Evolutionary conservation across 37 sponge, comb jelly and placozoan genomes (phyloP).

Genomic region (Haliclona indistincta): DNA sequence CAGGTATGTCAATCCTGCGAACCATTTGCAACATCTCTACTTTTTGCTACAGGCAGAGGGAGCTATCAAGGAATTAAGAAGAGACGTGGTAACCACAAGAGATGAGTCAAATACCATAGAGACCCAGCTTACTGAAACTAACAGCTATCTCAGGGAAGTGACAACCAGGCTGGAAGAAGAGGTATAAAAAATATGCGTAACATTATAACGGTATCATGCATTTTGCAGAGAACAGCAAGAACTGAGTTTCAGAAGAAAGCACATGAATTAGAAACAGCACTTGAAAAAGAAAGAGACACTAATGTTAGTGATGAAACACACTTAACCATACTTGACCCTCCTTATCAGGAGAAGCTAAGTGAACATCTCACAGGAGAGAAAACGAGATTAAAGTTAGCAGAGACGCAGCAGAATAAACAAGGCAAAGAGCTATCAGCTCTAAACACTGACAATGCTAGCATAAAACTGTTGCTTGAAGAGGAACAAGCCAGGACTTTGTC

Average conservation of each 20-base stretch:
- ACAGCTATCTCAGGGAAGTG: not conserved
- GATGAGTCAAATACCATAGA: not conserved
- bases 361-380: not conserved
- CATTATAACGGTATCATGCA: not conserved
- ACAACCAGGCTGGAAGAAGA: not conserved
- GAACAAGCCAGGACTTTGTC: not conserved
- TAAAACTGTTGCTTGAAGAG: not conserved
- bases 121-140: not conserved
- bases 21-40: not conserved
- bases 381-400: not conserved
- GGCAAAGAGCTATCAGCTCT: not conserved
- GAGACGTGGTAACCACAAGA: not conserved
- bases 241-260: too few species aligned
- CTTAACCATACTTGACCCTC: not conserved
- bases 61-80: not conserved
- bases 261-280: not conserved
- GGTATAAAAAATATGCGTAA: constrained; percentile 1
- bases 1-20: constrained; percentile 17
- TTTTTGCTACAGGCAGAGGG: not conserved
- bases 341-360: not conserved
- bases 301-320: not conserved
- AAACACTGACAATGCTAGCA: not conserved
- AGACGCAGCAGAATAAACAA: not conserved
- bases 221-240: too few species aligned
- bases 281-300: constrained; percentile 9